A percentile compares a stretch with the other conserved stretches of the same genome.
These are phyloP conservation scores for Antigone vipio DNA, from an alignment of 2,113 vertebrate genomes.

Conservation along the genomic window DNA sequence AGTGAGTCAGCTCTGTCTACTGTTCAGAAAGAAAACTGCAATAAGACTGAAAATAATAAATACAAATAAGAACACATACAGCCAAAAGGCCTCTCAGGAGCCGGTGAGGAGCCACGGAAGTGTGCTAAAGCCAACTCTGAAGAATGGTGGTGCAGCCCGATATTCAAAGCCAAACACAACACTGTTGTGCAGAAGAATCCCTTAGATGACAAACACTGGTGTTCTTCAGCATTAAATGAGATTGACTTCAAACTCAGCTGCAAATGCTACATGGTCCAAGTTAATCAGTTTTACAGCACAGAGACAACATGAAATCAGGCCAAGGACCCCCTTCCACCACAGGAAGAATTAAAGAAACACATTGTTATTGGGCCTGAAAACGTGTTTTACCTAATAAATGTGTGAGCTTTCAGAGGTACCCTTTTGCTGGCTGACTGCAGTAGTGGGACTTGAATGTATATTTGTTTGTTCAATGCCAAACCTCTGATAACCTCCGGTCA, in stretches of 20 bases:
- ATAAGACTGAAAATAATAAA: constrained; percentile 17
- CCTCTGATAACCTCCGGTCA: neutral
- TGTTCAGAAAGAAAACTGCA: constrained; percentile 29
- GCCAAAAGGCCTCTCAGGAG: constrained; percentile 4
- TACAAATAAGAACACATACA: constrained; percentile 15
- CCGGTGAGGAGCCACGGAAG: neutral
- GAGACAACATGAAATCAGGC: neutral
- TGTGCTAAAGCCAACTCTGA: neutral
- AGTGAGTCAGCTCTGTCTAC: neutral
- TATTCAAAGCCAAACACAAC: neutral
- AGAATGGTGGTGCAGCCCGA: neutral
- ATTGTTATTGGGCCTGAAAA: neutral
- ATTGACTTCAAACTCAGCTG: neutral
- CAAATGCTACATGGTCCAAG: neutral
- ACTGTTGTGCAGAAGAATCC: neutral
- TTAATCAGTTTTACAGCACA: neutral
- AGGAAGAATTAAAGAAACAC: neutral
- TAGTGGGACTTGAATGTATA: neutral
- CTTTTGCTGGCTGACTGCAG: neutral
- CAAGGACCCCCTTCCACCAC: neutral
- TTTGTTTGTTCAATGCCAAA: neutral
- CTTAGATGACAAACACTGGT: neutral
- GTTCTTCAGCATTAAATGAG: neutral
- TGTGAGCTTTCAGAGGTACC: neutral
- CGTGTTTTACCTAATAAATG: neutral